Percentiles rank a stretch among this genome's conserved stretches.
Evolutionary conservation across 2,113 vertebrate genomes (phyloP).

Genomic region (Tenebrosternarchus preto): DNA sequence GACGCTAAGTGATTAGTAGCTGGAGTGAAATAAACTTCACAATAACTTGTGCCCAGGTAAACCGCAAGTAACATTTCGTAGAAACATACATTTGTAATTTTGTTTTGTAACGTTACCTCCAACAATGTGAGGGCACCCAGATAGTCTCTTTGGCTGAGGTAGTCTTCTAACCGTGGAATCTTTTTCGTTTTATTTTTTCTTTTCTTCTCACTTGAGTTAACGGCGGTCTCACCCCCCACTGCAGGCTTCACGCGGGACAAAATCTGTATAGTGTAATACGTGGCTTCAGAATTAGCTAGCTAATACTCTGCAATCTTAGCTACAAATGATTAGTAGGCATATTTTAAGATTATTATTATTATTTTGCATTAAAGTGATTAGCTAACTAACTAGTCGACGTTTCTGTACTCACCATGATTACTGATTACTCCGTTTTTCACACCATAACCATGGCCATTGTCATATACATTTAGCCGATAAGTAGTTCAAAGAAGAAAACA

Average conservation of each 20-base stretch:
- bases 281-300: too few species aligned
- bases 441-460: not conserved
- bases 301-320: too few species aligned
- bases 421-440: not conserved
- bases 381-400: not conserved
- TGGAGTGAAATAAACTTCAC: too few species aligned
- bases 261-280: slow-evolving; percentile 72
- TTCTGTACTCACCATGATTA: slow-evolving; percentile 2
- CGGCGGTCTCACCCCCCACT: slow-evolving; percentile 73
- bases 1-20: too few species aligned
- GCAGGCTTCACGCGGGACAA: slow-evolving; percentile 93
- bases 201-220: slow-evolving; percentile 70
- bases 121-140: slow-evolving; percentile 88
- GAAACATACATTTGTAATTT: too few species aligned
- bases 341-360: too few species aligned
- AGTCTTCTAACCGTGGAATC: slow-evolving; percentile 85
- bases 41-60: too few species aligned
- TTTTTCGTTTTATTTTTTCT: slow-evolving; percentile 85
- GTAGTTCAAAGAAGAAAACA: too few species aligned
- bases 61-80: too few species aligned
- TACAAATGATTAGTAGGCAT: too few species aligned
- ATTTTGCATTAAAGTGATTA: too few species aligned
- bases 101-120: slow-evolving; percentile 75
- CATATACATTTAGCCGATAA: not conserved
- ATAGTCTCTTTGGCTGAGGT: slow-evolving; percentile 86